A percentile compares a stretch with the other conserved stretches of the same genome.
Conservation (phyloP, 2,888 invertebrate species). For the Tenthredo livida region DNA sequence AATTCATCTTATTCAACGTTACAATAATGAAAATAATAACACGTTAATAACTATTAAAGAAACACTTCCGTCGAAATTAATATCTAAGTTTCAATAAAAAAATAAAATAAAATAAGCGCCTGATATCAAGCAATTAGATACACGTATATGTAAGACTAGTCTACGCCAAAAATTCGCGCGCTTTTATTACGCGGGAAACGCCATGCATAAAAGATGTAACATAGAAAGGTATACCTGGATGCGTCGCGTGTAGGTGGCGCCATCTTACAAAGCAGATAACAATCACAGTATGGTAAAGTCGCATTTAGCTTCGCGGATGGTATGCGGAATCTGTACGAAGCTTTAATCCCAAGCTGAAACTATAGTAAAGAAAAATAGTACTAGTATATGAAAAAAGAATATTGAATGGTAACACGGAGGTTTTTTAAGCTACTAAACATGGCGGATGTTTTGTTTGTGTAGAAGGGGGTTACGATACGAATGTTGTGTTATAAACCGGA, state of each 20-base stretch:
- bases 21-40: not conserved
- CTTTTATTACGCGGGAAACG: not conserved
- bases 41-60: too few species aligned
- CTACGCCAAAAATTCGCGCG: not conserved
- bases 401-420: not conserved
- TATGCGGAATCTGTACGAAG: not conserved
- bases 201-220: not conserved
- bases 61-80: not conserved
- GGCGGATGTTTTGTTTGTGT: slow-evolving; percentile 74
- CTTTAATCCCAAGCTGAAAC: not conserved
- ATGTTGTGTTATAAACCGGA: slow-evolving; percentile 65
- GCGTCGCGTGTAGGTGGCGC: not conserved
- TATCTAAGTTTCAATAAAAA: not conserved
- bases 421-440: slow-evolving; percentile 61
- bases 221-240: too few species aligned
- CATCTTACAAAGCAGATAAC: not conserved
- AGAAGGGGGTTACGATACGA: slow-evolving; percentile 57
- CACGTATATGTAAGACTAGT: not conserved
- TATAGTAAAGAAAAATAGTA: not conserved
- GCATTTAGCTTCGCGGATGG: not conserved
- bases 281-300: not conserved
- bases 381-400: not conserved
- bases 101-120: not conserved
- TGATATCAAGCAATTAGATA: not conserved
- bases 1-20: not conserved